Percentiles rank a stretch among this genome's conserved stretches.
Conservation (phyloP, 2,888 invertebrate genomes). For the Coelogynopora nodosa region DNA sequence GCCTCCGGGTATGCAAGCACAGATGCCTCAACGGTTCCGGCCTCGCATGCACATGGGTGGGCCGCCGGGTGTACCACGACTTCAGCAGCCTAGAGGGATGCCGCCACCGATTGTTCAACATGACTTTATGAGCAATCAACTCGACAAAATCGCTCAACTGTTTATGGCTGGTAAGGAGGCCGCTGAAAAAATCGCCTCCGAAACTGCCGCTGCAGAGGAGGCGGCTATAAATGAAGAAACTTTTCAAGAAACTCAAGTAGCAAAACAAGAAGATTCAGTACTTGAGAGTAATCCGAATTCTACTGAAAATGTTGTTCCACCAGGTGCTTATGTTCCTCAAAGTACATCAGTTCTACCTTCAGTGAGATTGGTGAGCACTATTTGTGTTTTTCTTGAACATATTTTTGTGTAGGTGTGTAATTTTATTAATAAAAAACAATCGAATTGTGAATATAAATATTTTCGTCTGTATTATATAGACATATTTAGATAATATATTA, state of each 20-base stretch:
- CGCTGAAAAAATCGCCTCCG: neutral
- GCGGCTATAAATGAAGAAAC: neutral
- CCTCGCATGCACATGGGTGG: neutral
- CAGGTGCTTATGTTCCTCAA: constrained; percentile 38
- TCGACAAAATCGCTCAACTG: neutral
- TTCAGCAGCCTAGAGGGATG: neutral
- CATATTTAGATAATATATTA: too few relatives aligned
- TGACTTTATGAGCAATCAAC: neutral
- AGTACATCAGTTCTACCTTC: neutral
- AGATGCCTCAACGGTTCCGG: neutral
- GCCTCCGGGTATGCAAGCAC: neutral
- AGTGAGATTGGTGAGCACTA: constrained; percentile 29
- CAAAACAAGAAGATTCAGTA: neutral
- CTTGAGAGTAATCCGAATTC: neutral
- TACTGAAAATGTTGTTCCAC: constrained; percentile 2
- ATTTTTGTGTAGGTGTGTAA: too few relatives aligned
- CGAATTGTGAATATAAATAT: too few relatives aligned
- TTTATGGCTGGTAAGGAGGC: constrained; percentile 2
- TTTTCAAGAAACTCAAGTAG: neutral
- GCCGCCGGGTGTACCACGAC: neutral
- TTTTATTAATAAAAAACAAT: too few relatives aligned
- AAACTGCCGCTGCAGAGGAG: neutral
- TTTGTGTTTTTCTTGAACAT: too few relatives aligned
- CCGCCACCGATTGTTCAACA: neutral
- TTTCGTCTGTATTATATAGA: too few relatives aligned